phyloP scores from a whole-genome alignment of 2,113 vertebrate genomes.

The Grammomys surdaster region DNA sequence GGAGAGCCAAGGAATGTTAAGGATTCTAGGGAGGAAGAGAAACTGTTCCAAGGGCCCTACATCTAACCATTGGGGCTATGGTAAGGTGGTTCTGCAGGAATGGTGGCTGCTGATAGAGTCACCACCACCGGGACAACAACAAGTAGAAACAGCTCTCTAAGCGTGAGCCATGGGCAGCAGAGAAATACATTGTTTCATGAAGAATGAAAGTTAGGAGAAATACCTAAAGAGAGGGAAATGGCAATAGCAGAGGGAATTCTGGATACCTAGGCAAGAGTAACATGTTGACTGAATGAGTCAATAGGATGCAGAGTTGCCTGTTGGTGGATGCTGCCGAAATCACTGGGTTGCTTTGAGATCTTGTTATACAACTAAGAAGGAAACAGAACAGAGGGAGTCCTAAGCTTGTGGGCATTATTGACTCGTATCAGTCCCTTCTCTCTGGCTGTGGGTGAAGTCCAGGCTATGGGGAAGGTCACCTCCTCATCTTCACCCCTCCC shows the following conservation, averaged over 20 bases:
- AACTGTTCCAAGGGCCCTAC: not conserved
- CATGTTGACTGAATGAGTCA: not conserved
- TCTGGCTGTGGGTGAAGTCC: not conserved
- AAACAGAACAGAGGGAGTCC: not conserved
- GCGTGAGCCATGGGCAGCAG: not conserved
- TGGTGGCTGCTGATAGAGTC: not conserved
- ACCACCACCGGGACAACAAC: not conserved
- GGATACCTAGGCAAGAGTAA: not conserved
- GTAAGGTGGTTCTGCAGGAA: not conserved
- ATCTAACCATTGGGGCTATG: not conserved
- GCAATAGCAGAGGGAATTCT: not conserved
- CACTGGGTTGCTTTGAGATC: not conserved
- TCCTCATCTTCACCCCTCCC: not conserved
- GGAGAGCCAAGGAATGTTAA: not conserved
- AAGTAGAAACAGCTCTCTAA: not conserved
- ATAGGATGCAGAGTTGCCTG: not conserved
- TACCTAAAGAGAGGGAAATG: not conserved
- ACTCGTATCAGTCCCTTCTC: too few species aligned
- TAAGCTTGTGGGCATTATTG: not conserved
- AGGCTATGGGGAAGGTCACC: too few species aligned
- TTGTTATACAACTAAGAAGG: not conserved
- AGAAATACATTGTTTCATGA: not conserved
- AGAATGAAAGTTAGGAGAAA: not conserved
- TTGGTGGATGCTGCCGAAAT: fast-evolving
- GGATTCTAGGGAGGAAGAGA: not conserved